Evolutionary conservation across 1,140 invertebrate species (phyloP).

Genomic region (Pseudomyrmex dendroicus): DNA sequence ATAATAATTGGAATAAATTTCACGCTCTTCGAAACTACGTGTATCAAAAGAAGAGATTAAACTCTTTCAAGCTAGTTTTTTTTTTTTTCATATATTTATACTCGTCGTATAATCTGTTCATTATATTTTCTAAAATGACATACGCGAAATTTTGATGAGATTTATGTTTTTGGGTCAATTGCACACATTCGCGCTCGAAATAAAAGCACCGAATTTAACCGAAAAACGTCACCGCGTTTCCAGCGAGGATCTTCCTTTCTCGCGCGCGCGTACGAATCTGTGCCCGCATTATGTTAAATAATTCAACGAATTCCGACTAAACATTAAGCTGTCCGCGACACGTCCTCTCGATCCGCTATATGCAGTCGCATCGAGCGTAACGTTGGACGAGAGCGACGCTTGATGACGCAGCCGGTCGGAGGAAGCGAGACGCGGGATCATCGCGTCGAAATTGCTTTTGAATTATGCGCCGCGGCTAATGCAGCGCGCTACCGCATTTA

Average conservation of each 20-base stretch:
- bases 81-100: too few species aligned
- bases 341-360: constrained; percentile 44
- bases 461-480: constrained; percentile 69
- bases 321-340: constrained; percentile 54
- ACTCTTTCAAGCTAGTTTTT: too few species aligned
- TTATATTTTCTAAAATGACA: not conserved
- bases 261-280: not conserved
- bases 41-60: too few species aligned
- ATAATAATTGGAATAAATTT: not conserved
- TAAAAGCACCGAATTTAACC: constrained; percentile 15
- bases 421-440: constrained; percentile 33
- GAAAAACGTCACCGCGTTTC: constrained; percentile 19
- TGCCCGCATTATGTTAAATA: constrained; percentile 38
- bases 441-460: constrained; percentile 66
- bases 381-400: constrained; percentile 4
- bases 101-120: too few species aligned
- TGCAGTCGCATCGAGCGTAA: constrained; percentile 36
- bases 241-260: not conserved
- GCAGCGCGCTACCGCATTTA: constrained; percentile 61
- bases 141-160: not conserved
- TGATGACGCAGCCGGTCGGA: not conserved
- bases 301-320: constrained; percentile 47
- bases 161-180: constrained; percentile 5
- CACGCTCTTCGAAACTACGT: too few species aligned
- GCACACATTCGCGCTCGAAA: not conserved